These are phyloP conservation scores for Halisarca cf. caerulea DNA, from an alignment of 37 sponge, comb jelly and placozoan species.

Conservation along the genomic window DNA sequence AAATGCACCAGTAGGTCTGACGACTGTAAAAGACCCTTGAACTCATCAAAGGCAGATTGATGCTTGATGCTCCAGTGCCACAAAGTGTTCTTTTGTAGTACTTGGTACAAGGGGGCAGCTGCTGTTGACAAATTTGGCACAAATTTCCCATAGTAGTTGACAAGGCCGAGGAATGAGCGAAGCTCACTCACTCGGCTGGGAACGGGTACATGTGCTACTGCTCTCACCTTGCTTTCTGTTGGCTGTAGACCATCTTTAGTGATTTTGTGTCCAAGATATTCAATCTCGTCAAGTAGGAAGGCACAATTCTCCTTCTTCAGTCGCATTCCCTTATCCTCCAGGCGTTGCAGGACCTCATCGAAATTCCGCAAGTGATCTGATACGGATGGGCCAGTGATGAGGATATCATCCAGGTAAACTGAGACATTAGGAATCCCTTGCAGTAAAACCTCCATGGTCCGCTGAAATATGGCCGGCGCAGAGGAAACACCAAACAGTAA, in stretches of 20 bases:
- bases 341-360: background rate
- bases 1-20: slow-evolving; percentile 11
- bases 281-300: background rate
- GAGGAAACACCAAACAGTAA: background rate
- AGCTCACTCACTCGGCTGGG: background rate
- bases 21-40: background rate
- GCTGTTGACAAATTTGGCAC: background rate
- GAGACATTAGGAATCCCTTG: background rate
- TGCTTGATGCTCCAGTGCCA: background rate
- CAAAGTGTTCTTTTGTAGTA: background rate
- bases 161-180: background rate
- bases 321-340: background rate
- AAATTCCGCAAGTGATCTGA: background rate
- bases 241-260: background rate
- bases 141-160: background rate
- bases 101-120: background rate
- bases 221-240: background rate
- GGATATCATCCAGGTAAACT: slow-evolving; percentile 27
- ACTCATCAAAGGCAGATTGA: background rate
- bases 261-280: slow-evolving; percentile 23
- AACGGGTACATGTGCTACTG: background rate
- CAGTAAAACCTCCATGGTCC: background rate
- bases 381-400: background rate
- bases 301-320: slow-evolving; percentile 7
- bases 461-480: slow-evolving; percentile 5